These are phyloP conservation scores for Pogona vitticeps DNA, from an alignment of 2,113 vertebrate species.

Conservation along the genomic window DNA sequence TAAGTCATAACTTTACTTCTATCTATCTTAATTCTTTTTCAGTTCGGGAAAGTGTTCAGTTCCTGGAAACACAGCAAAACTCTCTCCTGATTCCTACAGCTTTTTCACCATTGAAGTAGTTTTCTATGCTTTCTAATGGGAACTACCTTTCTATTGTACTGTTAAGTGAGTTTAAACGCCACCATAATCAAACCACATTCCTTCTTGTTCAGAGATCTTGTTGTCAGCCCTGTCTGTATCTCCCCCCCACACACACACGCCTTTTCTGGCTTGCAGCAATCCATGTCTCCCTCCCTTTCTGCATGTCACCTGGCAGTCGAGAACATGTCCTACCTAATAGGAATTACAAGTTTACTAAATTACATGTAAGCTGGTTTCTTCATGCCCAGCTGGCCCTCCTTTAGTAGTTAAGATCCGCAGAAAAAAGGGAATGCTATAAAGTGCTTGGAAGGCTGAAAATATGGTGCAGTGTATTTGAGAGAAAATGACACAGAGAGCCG, in stretches of 20 bases:
- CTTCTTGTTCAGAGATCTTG: neutral
- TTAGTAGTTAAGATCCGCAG: neutral
- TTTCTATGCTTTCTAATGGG: neutral
- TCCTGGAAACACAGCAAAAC: constrained; percentile 84
- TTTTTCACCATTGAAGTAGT: constrained; percentile 86
- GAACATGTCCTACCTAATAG: neutral
- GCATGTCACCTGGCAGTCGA: neutral
- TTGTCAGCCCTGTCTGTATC: neutral
- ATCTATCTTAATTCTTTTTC: constrained; percentile 56
- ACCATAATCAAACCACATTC: neutral
- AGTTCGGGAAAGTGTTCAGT: constrained; percentile 84
- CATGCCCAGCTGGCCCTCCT: neutral
- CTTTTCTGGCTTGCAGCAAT: neutral
- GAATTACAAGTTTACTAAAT: neutral
- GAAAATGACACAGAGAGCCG: too few relatives aligned
- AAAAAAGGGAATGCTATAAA: neutral
- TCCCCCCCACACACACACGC: too few relatives aligned
- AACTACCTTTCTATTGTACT: neutral
- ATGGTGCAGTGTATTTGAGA: neutral
- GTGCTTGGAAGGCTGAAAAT: neutral
- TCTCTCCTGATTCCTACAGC: constrained; percentile 82
- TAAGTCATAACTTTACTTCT: constrained; percentile 34
- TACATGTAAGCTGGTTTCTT: neutral
- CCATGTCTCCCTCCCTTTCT: neutral
- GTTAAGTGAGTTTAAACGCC: rapidly evolving